Percentiles rank a stretch among this genome's conserved stretches.
Evolutionary conservation across 2,797 vertebrate species (phyloP).

Genomic region (Cryptoblepharus egeriae): DNA sequence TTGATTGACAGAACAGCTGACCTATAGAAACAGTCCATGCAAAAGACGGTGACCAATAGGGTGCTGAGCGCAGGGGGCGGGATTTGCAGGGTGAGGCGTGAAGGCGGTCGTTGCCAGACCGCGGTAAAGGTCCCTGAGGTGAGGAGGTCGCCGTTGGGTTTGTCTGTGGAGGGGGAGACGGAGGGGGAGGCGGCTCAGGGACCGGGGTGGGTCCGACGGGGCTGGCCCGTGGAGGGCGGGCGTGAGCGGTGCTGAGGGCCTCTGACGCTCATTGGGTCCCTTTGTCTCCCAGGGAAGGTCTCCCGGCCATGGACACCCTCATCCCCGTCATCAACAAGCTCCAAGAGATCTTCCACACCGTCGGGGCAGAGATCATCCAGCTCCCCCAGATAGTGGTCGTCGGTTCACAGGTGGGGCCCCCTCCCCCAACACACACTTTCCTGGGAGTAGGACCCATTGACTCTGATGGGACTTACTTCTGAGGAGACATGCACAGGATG

Average conservation of each 20-base stretch:
- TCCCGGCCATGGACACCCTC: slow-evolving; percentile 79
- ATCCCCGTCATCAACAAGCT: slow-evolving; percentile 85
- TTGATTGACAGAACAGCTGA: not conserved
- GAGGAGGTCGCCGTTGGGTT: no score
- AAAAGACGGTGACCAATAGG: not conserved
- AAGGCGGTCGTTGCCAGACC: not conserved
- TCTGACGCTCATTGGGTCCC: not conserved
- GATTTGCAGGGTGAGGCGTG: slow-evolving; percentile 4
- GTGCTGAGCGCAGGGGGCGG: not conserved
- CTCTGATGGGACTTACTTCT: no score
- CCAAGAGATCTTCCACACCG: slow-evolving; percentile 85
- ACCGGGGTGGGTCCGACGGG: no score
- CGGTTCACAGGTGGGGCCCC: slow-evolving; percentile 81
- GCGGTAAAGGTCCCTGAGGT: no score
- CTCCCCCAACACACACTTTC: no score
- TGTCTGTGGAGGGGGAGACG: not conserved
- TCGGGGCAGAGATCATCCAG: slow-evolving; percentile 82
- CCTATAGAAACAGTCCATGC: not conserved
- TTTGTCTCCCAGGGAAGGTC: not conserved
- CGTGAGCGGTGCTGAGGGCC: not conserved
- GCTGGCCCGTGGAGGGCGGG: not conserved
- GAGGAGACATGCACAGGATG: no score
- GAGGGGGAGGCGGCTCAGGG: not conserved
- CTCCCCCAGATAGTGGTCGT: slow-evolving; percentile 86
- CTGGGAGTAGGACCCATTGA: no score